A percentile compares a stretch with the other conserved stretches of the same genome.
Evolutionary conservation across 2,888 invertebrate species (phyloP).

Genomic region (Ellobium chinense): DNA sequence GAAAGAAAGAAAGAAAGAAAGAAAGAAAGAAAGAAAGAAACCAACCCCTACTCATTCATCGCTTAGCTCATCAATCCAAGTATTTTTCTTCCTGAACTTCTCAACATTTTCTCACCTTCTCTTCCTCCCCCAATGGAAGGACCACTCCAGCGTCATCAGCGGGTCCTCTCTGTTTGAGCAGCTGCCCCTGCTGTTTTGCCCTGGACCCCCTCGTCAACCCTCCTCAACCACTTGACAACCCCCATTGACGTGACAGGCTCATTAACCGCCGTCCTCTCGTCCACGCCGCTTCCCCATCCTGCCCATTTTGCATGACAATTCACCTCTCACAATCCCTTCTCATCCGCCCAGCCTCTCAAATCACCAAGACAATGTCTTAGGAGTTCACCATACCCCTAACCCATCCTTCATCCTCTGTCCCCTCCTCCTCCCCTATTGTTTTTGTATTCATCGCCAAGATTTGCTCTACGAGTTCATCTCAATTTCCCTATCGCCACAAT

Average conservation of each 20-base stretch:
- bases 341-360: not conserved
- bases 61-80: not conserved
- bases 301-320: conserved; percentile 1
- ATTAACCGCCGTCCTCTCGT: conserved; percentile 28
- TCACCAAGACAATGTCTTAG: not conserved
- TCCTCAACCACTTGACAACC: conserved; percentile 22
- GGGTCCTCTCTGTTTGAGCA: conserved; percentile 20
- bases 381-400: not conserved
- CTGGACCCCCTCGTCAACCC: not conserved
- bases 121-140: conserved; percentile 20
- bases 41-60: not conserved
- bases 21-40: not conserved
- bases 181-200: conserved; percentile 19
- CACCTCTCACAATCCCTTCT: not conserved
- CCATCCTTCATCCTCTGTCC: not conserved
- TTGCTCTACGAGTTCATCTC: no score
- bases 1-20: not conserved
- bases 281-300: not conserved
- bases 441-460: no score
- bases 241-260: conserved; percentile 18
- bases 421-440: not conserved
- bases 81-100: no score
- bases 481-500: no score
- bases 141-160: conserved; percentile 1
- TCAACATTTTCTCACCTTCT: not conserved